Evolutionary conservation across 2,113 vertebrate genomes (phyloP).

Genomic region (Carassius carassius): DNA sequence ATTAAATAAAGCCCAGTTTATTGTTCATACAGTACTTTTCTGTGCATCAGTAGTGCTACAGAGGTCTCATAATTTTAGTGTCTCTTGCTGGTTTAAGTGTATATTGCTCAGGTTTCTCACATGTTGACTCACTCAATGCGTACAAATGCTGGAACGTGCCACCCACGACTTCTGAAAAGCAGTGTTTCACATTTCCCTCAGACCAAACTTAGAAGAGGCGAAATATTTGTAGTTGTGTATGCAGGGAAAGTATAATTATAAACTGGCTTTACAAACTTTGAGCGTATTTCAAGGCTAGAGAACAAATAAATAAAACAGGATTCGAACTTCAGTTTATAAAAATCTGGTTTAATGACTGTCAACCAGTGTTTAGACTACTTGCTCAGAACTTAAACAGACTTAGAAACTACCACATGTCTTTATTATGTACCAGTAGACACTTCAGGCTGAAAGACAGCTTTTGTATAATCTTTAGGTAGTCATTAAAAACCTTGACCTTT

Average conservation of each 20-base stretch:
- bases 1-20: not conserved
- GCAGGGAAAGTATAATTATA: conserved; percentile 19
- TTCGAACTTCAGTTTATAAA: conserved; percentile 31
- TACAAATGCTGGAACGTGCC: conserved; percentile 45
- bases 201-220: conserved; percentile 12
- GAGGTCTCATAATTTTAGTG: conserved; percentile 36
- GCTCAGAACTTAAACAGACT: conserved; percentile 30
- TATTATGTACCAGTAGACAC: not conserved
- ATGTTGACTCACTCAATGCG: conserved; percentile 49
- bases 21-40: not conserved
- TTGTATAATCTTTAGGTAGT: conserved; percentile 1
- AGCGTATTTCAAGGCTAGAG: conserved; percentile 21
- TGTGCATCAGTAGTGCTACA: not conserved
- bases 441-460: not conserved
- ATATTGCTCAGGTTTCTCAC: conserved; percentile 33
- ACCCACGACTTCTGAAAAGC: conserved; percentile 48
- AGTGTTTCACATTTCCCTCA: conserved; percentile 48
- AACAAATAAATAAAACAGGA: conserved; percentile 39
- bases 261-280: conserved; percentile 14
- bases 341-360: conserved; percentile 32
- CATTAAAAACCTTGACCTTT: not conserved
- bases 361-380: conserved; percentile 33
- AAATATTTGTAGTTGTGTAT: conserved; percentile 25
- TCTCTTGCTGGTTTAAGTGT: conserved; percentile 41
- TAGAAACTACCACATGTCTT: conserved; percentile 13